phyloP scores from a whole-genome alignment of 2,113 vertebrate species.

The Monopterus albus region DNA sequence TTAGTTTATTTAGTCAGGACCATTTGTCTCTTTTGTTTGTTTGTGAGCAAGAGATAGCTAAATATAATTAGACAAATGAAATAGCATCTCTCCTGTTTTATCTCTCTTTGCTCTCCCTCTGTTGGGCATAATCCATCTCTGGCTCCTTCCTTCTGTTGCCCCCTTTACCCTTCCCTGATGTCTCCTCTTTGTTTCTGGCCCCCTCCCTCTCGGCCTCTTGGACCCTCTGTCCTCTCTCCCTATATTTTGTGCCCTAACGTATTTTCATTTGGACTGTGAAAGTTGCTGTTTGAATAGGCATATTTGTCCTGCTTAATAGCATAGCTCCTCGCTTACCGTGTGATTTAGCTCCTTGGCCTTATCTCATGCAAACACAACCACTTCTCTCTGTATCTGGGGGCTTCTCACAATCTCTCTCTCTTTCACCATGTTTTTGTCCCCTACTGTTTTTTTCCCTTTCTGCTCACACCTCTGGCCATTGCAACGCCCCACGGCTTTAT shows the following conservation, averaged over 20 bases:
- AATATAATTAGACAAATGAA: slow-evolving; percentile 83
- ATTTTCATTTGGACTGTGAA: slow-evolving; percentile 76
- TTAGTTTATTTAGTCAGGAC: slow-evolving; percentile 51
- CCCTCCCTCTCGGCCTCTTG: slow-evolving; percentile 18
- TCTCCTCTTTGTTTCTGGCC: slow-evolving; percentile 47
- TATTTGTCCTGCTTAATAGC: slow-evolving; percentile 86
- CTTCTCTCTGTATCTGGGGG: slow-evolving; percentile 71
- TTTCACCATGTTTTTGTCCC: slow-evolving; percentile 21
- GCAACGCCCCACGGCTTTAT: slow-evolving; percentile 59
- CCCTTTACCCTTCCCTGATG: slow-evolving; percentile 65
- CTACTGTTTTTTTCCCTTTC: slow-evolving; percentile 28
- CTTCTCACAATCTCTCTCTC: slow-evolving; percentile 61
- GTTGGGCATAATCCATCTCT: slow-evolving; percentile 71
- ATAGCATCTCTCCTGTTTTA: slow-evolving; percentile 64
- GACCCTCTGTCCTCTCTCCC: slow-evolving; percentile 23
- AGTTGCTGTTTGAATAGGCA: slow-evolving; percentile 84
- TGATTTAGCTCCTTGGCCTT: slow-evolving; percentile 81
- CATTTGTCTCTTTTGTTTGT: slow-evolving; percentile 79
- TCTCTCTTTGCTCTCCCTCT: slow-evolving; percentile 66
- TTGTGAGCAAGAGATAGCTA: slow-evolving; percentile 74
- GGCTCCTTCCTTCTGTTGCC: slow-evolving; percentile 49
- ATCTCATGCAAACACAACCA: slow-evolving; percentile 83
- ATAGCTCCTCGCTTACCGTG: slow-evolving; percentile 74
- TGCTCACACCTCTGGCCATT: slow-evolving; percentile 60
- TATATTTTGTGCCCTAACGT: slow-evolving; percentile 45